Percentiles rank a stretch among this genome's conserved stretches.
Conservation (phyloP, 2,113 vertebrate genomes). For the Colossoma macropomum region DNA sequence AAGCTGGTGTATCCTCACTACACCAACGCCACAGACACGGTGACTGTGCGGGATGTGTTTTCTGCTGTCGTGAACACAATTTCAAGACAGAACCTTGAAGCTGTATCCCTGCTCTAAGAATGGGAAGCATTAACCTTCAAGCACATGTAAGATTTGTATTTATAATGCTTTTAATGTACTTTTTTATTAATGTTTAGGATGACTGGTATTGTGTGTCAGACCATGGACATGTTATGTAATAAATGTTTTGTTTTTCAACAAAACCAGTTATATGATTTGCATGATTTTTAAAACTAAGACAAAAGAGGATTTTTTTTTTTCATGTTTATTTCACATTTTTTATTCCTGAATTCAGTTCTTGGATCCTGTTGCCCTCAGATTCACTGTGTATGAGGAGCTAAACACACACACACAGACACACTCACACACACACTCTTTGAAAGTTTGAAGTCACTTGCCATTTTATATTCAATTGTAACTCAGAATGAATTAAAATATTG, state of each 20-base stretch:
- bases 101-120: conserved; percentile 65
- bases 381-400: background rate
- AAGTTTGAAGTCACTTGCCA: no score
- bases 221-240: background rate
- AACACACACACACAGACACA: no score
- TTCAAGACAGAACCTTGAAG: conserved; percentile 65
- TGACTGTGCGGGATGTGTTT: conserved; percentile 65
- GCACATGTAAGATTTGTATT: background rate
- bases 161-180: background rate
- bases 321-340: no score
- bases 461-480: no score
- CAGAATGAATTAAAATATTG: no score
- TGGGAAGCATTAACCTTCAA: background rate
- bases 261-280: background rate
- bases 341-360: background rate
- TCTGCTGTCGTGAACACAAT: conserved; percentile 70
- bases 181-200: background rate
- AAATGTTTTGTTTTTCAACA: conserved; percentile 14
- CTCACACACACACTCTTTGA: no score
- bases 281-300: background rate
- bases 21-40: conserved; percentile 74
- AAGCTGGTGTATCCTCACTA: conserved; percentile 74
- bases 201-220: background rate
- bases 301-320: background rate
- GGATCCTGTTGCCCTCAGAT: background rate